These are phyloP conservation scores for Andrena flavipes DNA, from an alignment of 2,888 invertebrate species.

Conservation along the genomic window DNA sequence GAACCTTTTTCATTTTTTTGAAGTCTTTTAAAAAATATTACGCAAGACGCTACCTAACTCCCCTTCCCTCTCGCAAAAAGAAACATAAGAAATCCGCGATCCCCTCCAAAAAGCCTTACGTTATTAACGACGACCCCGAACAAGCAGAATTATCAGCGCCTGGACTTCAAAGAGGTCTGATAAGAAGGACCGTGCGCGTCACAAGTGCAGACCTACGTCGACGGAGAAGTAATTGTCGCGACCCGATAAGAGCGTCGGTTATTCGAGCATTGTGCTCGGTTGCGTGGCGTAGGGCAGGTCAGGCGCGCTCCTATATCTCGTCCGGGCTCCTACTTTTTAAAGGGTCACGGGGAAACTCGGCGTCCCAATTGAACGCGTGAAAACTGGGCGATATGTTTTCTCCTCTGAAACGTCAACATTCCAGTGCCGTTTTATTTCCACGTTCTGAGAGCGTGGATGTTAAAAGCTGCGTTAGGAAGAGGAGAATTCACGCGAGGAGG, in stretches of 20 bases:
- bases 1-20: too few relatives aligned
- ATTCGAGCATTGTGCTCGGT: conserved; percentile 67
- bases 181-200: conserved; percentile 42
- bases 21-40: too few relatives aligned
- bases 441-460: background rate
- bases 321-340: conserved; percentile 37
- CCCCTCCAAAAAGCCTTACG: too few relatives aligned
- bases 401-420: background rate
- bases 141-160: conserved; percentile 18
- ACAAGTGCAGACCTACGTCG: conserved; percentile 34
- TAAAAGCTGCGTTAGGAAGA: background rate
- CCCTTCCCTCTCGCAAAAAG: too few relatives aligned
- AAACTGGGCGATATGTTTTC: background rate
- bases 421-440: background rate
- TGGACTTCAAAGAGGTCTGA: conserved; percentile 10
- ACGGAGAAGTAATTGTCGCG: conserved; percentile 62
- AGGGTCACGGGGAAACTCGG: conserved; percentile 18
- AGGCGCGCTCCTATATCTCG: conserved; percentile 55
- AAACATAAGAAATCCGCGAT: too few relatives aligned
- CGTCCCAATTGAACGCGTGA: conserved; percentile 15
- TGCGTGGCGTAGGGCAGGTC: conserved; percentile 68
- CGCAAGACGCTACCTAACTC: too few relatives aligned
- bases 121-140: too few relatives aligned
- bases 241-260: conserved; percentile 65
- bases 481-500: background rate